phyloP scores from a whole-genome alignment of 2,113 vertebrate species.

The Eurypyga helias region DNA sequence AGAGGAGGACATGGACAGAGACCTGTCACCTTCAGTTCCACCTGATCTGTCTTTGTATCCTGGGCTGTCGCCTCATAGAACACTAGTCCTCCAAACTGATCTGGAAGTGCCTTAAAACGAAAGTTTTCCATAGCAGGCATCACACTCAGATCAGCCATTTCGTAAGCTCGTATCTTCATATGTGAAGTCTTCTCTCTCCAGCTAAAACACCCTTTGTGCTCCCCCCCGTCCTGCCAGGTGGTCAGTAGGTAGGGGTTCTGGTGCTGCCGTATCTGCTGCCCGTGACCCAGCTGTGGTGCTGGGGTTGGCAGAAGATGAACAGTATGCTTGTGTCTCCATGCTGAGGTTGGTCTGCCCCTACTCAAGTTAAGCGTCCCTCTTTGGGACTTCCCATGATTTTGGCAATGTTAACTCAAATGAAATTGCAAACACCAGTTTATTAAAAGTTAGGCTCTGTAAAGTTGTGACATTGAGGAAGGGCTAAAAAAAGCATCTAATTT shows the following conservation, averaged over 20 bases:
- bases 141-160: background rate
- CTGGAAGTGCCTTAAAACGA: background rate
- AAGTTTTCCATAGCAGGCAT: background rate
- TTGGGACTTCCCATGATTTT: background rate
- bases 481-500: background rate
- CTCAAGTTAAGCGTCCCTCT: background rate
- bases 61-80: background rate
- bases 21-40: background rate
- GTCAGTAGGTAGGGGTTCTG: background rate
- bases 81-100: background rate
- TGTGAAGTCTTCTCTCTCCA: background rate
- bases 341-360: background rate
- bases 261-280: background rate
- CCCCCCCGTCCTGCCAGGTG: background rate
- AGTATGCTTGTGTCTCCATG: too few relatives aligned
- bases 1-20: background rate
- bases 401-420: background rate
- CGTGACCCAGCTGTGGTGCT: background rate
- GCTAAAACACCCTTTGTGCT: background rate
- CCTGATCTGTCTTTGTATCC: background rate
- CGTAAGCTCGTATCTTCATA: rapidly evolving
- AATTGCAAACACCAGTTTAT: background rate
- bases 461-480: background rate
- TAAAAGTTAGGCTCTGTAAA: background rate
- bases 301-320: background rate